A percentile compares a stretch with the other conserved stretches of the same genome.
Conservation (phyloP, 2,797 vertebrate species). For the Danio jaintianensis region DNA sequence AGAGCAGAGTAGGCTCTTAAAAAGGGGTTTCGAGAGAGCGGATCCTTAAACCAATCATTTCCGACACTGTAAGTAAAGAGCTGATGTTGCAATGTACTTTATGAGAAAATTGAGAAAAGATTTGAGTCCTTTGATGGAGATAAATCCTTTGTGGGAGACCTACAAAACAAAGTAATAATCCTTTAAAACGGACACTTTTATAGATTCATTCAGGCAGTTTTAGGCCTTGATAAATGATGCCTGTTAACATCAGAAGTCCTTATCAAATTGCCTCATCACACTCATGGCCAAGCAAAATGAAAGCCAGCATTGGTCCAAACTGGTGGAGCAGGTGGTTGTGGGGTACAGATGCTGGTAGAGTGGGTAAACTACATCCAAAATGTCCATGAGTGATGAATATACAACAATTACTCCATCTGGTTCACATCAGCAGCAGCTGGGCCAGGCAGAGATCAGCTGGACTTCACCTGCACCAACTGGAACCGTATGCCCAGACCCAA, state of each 20-base stretch:
- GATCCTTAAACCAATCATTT: too few species aligned
- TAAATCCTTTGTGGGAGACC: too few species aligned
- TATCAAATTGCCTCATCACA: slow-evolving; percentile 17
- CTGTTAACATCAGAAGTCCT: slow-evolving; percentile 23
- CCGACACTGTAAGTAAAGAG: too few species aligned
- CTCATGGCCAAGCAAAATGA: slow-evolving; percentile 58
- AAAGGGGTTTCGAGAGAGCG: too few species aligned
- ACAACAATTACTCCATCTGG: slow-evolving; percentile 71
- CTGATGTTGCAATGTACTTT: too few species aligned
- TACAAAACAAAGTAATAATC: too few species aligned
- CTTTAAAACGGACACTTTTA: not conserved
- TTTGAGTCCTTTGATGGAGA: too few species aligned
- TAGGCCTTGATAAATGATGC: slow-evolving; percentile 8
- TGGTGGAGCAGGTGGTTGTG: slow-evolving; percentile 66
- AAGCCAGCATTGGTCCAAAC: slow-evolving; percentile 54
- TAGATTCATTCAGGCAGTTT: not conserved
- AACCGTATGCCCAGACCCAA: slow-evolving; percentile 13
- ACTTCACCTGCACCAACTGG: slow-evolving; percentile 73
- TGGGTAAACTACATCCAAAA: slow-evolving; percentile 75
- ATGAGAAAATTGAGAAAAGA: too few species aligned
- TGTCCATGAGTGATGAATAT: slow-evolving; percentile 75
- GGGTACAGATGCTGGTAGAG: slow-evolving; percentile 69
- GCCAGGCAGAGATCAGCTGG: slow-evolving; percentile 73
- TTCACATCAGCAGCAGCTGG: slow-evolving; percentile 65
- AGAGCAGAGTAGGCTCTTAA: too few species aligned